phyloP scores from a whole-genome alignment of 2,113 vertebrate species.

The Nesogale talazaci region DNA sequence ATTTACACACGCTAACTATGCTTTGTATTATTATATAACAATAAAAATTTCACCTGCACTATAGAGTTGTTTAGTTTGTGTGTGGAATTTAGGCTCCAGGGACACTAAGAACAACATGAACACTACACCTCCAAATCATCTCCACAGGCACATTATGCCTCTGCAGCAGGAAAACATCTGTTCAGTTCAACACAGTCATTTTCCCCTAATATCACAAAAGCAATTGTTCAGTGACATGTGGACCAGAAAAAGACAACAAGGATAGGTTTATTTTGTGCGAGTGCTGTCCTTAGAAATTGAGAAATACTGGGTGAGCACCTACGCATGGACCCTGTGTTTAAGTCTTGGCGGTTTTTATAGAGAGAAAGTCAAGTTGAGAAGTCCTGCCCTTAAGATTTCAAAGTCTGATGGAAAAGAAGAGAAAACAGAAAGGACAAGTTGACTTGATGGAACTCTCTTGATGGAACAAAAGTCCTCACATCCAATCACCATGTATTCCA shows the following conservation, averaged over 20 bases:
- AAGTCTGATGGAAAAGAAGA: not conserved
- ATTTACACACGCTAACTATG: slow-evolving; percentile 57
- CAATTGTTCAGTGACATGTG: not conserved
- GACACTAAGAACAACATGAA: slow-evolving; percentile 13
- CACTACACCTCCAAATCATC: slow-evolving; percentile 49
- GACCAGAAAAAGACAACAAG: not conserved
- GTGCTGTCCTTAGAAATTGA: slow-evolving; percentile 18
- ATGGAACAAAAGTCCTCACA: not conserved
- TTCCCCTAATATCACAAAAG: slow-evolving; percentile 51
- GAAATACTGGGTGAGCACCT: not conserved
- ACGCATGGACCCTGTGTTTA: not conserved
- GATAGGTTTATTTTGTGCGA: not conserved
- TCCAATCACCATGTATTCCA: not conserved
- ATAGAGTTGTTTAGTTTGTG: slow-evolving; percentile 9
- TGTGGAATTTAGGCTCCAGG: slow-evolving; percentile 57
- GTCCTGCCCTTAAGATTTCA: not conserved
- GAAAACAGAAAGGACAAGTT: not conserved
- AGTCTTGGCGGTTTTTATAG: not conserved
- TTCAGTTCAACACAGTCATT: slow-evolving; percentile 24
- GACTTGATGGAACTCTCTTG: not conserved
- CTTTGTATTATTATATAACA: slow-evolving; percentile 53
- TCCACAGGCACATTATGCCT: slow-evolving; percentile 5
- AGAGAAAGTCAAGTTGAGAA: not conserved
- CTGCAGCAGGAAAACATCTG: slow-evolving; percentile 42
- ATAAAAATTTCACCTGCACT: slow-evolving; percentile 58